Evolutionary conservation across 2,888 invertebrate species (phyloP), one percentile per base, ranked within the genome.

Genomic region (Petrolisthes cinctipes): DNA sequence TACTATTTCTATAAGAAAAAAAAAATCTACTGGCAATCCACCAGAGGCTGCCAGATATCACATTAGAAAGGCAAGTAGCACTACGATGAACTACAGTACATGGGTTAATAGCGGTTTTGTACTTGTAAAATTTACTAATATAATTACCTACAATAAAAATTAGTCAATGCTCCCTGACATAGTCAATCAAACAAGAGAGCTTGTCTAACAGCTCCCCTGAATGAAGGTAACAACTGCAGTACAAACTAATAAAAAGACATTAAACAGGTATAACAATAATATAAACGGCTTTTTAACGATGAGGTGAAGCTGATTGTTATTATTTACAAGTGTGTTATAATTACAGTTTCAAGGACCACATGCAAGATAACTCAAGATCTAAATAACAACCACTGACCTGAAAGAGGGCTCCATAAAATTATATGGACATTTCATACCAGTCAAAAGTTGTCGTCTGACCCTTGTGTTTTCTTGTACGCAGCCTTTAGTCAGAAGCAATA

Each of bases 401-500:
- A 37, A 37, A 37, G 37, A 0, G 37, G 37, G 37, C 37, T 37
- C 37, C 37, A 37, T 37, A 37, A 1, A 37, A 37, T 37, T 37
- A 37, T 37, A 37, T 37, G 37, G 37, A 37, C 37, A 37, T 37
- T 37, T 37, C 37, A 37, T 37, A 37, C 37, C 37, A 37, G 37
- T 37, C 37, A 37, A 37, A 37, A 37, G 37, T 37, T 37, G 37
- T 37, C 37, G 37, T 37, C 37, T 37, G 37, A 37, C 37, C 37
- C 37, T 1, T 37, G 37, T 37, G 37, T 37, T 37, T 37, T 37
- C 37, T 37, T 37, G 2, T 37, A 37, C 37, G 37, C 37, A 2
- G 37, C 37, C 37, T 7, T 82, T 76, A 89, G 68, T 89, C 89
- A 66, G 89, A 89, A 7, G 84, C 83, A 20, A 89, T 85, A n/a